These are phyloP conservation scores for Vanacampus margaritifer DNA, from an alignment of 2,113 vertebrate genomes.

Conservation along the genomic window DNA sequence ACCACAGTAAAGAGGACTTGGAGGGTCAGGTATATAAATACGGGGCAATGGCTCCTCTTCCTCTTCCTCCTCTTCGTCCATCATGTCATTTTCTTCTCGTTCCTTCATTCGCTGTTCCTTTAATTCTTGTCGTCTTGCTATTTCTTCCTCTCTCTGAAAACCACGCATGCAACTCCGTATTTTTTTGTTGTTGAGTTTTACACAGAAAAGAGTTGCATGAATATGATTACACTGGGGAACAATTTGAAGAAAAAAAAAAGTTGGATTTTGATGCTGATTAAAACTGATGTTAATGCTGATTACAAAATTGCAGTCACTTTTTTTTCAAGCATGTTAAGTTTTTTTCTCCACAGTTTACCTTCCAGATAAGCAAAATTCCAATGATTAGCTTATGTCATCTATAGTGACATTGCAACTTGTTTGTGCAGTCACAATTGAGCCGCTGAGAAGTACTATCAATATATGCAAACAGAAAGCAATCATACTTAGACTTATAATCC, in stretches of 20 bases:
- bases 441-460: no score
- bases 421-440: no score
- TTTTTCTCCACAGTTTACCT: no score
- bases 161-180: neutral
- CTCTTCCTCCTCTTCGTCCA: constrained; percentile 29
- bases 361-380: no score
- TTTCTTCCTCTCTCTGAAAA: constrained; percentile 75
- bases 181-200: neutral
- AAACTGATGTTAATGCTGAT: no score
- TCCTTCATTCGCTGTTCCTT: constrained; percentile 34
- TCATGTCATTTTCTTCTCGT: constrained; percentile 74
- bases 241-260: neutral
- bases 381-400: no score
- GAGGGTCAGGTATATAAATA: constrained; percentile 19
- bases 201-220: neutral
- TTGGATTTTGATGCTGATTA: no score
- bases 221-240: neutral
- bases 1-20: constrained; percentile 84
- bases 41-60: constrained; percentile 2
- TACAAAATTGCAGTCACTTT: no score
- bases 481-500: no score
- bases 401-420: no score
- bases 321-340: no score
- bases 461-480: no score
- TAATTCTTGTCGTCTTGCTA: constrained; percentile 20